Conservation (phyloP, 2,888 invertebrate genomes). For the Dione vanillae region DNA sequence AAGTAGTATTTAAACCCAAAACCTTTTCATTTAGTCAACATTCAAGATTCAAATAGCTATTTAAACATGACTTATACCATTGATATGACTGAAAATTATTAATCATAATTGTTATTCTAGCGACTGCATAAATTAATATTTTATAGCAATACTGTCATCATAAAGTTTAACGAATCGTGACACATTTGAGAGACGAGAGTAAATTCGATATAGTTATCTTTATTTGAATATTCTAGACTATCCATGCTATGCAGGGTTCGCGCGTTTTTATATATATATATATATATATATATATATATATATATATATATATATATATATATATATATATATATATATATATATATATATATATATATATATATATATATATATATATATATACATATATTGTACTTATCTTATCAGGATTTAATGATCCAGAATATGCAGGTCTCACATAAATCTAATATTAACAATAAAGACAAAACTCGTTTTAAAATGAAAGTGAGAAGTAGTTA, state of each 20-base stretch:
- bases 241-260: constrained; percentile 32
- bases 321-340: no score
- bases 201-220: constrained; percentile 21
- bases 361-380: no score
- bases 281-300: no score
- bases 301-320: no score
- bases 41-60: background rate
- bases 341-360: no score
- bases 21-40: background rate
- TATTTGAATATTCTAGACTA: constrained; percentile 35
- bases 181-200: constrained; percentile 12
- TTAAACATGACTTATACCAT: constrained; percentile 10
- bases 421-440: constrained; percentile 27
- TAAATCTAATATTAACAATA: constrained; percentile 33
- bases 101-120: constrained; percentile 13
- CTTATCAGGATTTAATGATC: constrained; percentile 42
- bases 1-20: background rate
- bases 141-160: constrained; percentile 21
- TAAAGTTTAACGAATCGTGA: constrained; percentile 29
- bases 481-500: constrained; percentile 1
- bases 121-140: constrained; percentile 12
- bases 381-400: constrained; percentile 42
- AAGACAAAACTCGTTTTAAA: background rate
- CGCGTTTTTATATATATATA: background rate
- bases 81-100: constrained; percentile 21